These are phyloP conservation scores for Allacma fusca DNA, from an alignment of 2,888 invertebrate genomes.

Conservation along the genomic window DNA sequence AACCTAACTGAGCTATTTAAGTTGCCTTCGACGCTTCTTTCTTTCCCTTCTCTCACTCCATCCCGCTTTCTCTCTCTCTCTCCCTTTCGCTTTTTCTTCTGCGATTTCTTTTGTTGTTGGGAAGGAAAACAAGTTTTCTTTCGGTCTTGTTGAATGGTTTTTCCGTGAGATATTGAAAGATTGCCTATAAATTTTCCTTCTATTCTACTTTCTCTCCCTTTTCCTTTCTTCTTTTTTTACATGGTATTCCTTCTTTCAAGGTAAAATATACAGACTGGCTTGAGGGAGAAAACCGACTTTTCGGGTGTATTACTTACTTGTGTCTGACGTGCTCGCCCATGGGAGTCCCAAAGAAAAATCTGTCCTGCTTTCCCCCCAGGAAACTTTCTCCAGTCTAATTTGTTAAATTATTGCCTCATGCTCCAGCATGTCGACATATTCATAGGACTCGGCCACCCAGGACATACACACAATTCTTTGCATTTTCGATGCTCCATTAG, in stretches of 20 bases:
- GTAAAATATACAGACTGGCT: not conserved
- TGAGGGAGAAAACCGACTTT: conserved; percentile 21
- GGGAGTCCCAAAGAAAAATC: conserved; percentile 33
- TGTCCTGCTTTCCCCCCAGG: conserved; percentile 23
- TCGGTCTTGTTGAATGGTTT: conserved; percentile 19
- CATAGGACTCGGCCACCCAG: conserved; percentile 17
- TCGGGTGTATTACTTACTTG: conserved; percentile 32
- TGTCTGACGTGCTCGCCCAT: conserved; percentile 24
- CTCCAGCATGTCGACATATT: conserved; percentile 18
- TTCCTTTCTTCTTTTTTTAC: not conserved
- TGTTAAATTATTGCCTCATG: conserved; percentile 36
- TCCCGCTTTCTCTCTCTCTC: conserved; percentile 8
- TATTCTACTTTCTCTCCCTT: conserved; percentile 14
- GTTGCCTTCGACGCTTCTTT: conserved; percentile 24
- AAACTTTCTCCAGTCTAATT: conserved; percentile 34
- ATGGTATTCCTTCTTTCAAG: not conserved
- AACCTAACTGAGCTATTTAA: conserved; percentile 30
- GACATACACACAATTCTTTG: conserved; percentile 21
- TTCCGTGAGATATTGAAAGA: conserved; percentile 41
- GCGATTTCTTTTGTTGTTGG: conserved; percentile 15
- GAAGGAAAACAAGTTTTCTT: conserved; percentile 16
- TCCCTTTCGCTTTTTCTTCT: not conserved
- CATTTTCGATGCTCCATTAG: conserved; percentile 16
- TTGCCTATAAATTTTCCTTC: conserved; percentile 40
- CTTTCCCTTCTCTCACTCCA: conserved; percentile 21